Percentiles rank a stretch among this genome's conserved stretches.
These are phyloP conservation scores for Congeria kusceri DNA, from an alignment of 2,888 invertebrate genomes.

Conservation along the genomic window DNA sequence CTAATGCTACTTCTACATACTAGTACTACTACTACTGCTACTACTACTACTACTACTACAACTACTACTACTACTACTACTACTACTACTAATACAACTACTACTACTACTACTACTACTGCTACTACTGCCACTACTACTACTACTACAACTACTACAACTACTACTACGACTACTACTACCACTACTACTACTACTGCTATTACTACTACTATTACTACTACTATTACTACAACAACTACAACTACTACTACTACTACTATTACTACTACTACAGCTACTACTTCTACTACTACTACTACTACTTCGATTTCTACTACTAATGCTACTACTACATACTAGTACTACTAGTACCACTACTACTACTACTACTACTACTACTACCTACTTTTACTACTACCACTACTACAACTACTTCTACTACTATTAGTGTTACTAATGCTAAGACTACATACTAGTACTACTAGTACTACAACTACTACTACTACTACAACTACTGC, in stretches of 20 bases:
- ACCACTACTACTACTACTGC: slow-evolving; percentile 1
- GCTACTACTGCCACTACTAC: background rate
- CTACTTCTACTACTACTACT: background rate
- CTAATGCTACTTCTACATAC: too few relatives aligned
- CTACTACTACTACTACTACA: background rate
- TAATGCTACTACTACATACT: too few relatives aligned
- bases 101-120: slow-evolving; percentile 1
- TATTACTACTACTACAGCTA: background rate
- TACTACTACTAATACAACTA: too few relatives aligned
- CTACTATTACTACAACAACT: background rate
- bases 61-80: slow-evolving; percentile 1
- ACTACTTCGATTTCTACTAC: too few relatives aligned
- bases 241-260: background rate
- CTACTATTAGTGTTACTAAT: background rate
- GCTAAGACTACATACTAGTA: background rate
- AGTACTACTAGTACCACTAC: background rate
- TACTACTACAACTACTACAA: background rate
- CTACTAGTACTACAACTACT: background rate
- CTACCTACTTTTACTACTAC: too few relatives aligned
- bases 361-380: background rate
- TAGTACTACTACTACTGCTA: background rate
- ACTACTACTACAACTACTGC: background rate
- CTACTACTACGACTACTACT: too few relatives aligned
- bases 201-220: background rate
- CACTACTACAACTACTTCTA: too few relatives aligned